Evolutionary conservation across 2,113 vertebrate species (phyloP).

Genomic region (Girardinichthys multiradiatus): DNA sequence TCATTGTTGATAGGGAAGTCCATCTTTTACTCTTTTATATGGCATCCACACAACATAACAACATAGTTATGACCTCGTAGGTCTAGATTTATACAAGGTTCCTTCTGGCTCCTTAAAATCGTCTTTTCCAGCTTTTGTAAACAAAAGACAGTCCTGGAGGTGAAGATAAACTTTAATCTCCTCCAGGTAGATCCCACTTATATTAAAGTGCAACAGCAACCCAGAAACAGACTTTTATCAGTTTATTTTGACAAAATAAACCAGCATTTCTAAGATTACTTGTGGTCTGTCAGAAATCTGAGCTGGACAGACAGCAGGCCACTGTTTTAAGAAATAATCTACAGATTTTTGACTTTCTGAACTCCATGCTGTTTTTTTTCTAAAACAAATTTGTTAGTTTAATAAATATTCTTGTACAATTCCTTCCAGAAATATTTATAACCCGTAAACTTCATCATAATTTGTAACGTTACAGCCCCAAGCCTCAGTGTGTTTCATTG

Average conservation of each 20-base stretch:
- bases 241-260: slow-evolving; percentile 1
- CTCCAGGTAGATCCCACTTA: not conserved
- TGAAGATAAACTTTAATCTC: not conserved
- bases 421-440: not conserved
- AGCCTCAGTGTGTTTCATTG: not conserved
- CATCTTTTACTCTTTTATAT: not conserved
- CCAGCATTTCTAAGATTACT: not conserved
- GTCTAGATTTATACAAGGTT: not conserved
- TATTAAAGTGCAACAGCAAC: not conserved
- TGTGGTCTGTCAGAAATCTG: not conserved
- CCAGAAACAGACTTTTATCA: slow-evolving; percentile 6
- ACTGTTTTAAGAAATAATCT: no score
- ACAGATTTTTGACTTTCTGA: not conserved
- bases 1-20: not conserved
- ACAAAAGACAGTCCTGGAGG: not conserved
- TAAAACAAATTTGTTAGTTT: not conserved
- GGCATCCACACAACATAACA: not conserved
- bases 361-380: not conserved
- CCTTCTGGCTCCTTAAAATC: slow-evolving; percentile 12
- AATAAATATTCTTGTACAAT: not conserved
- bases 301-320: not conserved
- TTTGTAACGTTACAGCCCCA: not conserved
- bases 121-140: not conserved
- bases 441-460: not conserved
- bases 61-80: not conserved